Evolutionary conservation across 2,113 vertebrate genomes (phyloP), one percentile per base, ranked within the genome.

Genomic region (Psittacula cyanocephala): DNA sequence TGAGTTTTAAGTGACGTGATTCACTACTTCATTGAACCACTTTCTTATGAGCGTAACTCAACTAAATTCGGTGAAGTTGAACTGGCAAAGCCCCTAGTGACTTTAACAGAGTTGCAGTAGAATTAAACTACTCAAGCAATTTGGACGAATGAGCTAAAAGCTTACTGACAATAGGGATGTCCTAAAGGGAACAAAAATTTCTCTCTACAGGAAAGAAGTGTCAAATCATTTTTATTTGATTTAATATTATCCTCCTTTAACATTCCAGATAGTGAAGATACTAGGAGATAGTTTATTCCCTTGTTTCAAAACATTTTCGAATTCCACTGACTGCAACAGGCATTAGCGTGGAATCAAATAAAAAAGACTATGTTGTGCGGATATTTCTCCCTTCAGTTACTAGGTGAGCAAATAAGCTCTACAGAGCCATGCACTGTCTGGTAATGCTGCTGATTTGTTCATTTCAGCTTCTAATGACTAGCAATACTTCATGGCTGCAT

Each of bases 41-140:
- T 85, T 88, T 59, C 28, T 77, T 83, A 37, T 13, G 29, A 44
- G 35, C 33, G 13, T 46, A 82, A 37, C 25, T 77, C 19, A 41
- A 25, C 27, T 75, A 59, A 83, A 69, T 69, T 90, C 28, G 17
- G 9, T 57, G 57, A 72, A 74, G 41, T 28, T 71, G 86, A 93
- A 93, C 77, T 86, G 60, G 72, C 35, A 68, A 83, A 90, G 49
- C 31, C 41, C 15, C 10, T 67, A 8, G 27, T 71, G 79, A 71
- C 57, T 95, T 86, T 84, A 88, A 83, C 10, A 8, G 52, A 86
- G 31, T 27, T 76, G 57, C 44, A 76, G 28, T 52, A 81, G 76
- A 90, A 96, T 94, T 96, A 93, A 72, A 65, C n/a, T 92, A 44
- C 47, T 95, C 29, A 33, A 69, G 69, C 49, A 79, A 71, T 91